A percentile compares a stretch with the other conserved stretches of the same genome.
phyloP scores from a whole-genome alignment of 2,888 invertebrate species.

The Ochropleura leucogaster region DNA sequence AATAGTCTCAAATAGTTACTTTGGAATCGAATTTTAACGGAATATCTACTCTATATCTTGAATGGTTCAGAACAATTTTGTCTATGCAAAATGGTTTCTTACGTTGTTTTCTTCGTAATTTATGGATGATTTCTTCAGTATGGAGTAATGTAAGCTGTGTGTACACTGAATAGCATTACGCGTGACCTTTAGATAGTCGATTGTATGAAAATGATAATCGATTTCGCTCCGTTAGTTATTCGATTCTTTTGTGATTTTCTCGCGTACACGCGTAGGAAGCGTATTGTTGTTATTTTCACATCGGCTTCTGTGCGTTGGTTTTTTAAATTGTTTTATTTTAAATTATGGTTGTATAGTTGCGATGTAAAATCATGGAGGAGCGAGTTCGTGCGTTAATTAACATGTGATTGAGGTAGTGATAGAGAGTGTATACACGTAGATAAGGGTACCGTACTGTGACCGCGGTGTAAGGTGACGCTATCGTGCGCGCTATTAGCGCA shows the following conservation, averaged over 20 bases:
- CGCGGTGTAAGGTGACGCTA: constrained; percentile 64
- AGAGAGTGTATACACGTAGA: constrained; percentile 52
- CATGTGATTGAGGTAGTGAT: constrained; percentile 59
- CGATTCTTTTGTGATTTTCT: constrained; percentile 81
- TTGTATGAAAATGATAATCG: constrained; percentile 89
- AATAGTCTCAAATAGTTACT: constrained; percentile 81
- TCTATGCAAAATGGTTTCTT: constrained; percentile 37
- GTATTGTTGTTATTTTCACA: constrained; percentile 68
- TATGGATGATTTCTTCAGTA: constrained; percentile 83
- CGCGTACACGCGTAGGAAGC: constrained; percentile 67
- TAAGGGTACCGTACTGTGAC: constrained; percentile 55
- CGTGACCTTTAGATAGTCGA: constrained; percentile 88
- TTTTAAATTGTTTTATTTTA: constrained; percentile 24
- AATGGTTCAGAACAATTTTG: constrained; percentile 63
- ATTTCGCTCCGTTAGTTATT: constrained; percentile 82
- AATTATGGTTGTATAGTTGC: constrained; percentile 25
- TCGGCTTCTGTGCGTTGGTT: constrained; percentile 46
- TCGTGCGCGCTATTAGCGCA: constrained; percentile 56
- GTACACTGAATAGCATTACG: constrained; percentile 86
- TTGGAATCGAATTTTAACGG: constrained; percentile 53
- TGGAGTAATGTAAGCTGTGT: constrained; percentile 79
- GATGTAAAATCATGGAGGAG: constrained; percentile 28
- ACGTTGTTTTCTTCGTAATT: constrained; percentile 68
- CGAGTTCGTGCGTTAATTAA: constrained; percentile 62
- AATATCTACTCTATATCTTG: constrained; percentile 67